Percentiles rank a stretch among this genome's conserved stretches.
Conservation (phyloP, 2,113 vertebrate species). For the Alexandromys fortis region DNA sequence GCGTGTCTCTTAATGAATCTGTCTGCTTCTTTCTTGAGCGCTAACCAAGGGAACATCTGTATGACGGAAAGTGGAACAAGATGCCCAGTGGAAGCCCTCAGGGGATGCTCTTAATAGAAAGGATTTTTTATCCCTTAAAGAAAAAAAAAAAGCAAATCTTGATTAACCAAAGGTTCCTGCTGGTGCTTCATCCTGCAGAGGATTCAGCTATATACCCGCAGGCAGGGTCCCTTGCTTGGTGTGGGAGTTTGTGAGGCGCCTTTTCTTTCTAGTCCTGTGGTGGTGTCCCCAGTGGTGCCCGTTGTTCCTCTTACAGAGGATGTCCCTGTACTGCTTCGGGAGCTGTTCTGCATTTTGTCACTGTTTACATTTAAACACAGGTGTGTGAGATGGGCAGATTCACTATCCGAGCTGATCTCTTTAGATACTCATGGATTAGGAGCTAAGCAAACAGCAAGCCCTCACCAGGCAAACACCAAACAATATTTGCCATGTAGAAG, state of each 20-base stretch:
- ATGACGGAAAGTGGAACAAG: slow-evolving; percentile 60
- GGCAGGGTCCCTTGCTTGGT: neutral
- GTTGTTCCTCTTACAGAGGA: neutral
- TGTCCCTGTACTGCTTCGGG: neutral
- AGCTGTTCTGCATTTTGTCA: neutral
- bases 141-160: slow-evolving; percentile 11
- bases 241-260: neutral
- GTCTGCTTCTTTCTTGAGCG: slow-evolving; percentile 78
- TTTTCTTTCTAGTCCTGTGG: neutral
- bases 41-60: slow-evolving; percentile 75
- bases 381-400: neutral
- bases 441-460: neutral
- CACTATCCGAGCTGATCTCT: neutral
- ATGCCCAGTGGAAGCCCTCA: slow-evolving; percentile 27
- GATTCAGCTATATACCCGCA: neutral
- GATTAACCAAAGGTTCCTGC: slow-evolving; percentile 1
- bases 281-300: neutral
- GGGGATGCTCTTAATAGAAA: slow-evolving; percentile 57
- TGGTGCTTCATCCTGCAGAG: neutral
- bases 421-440: slow-evolving; percentile 2
- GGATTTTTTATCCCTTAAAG: slow-evolving; percentile 45
- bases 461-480: neutral
- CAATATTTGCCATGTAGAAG: neutral
- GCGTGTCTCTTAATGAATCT: slow-evolving; percentile 70
- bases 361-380: neutral